Percentiles rank a stretch among this genome's conserved stretches.
phyloP scores from a whole-genome alignment of 2,888 invertebrate species.

The Cataglyphis albicans region DNA sequence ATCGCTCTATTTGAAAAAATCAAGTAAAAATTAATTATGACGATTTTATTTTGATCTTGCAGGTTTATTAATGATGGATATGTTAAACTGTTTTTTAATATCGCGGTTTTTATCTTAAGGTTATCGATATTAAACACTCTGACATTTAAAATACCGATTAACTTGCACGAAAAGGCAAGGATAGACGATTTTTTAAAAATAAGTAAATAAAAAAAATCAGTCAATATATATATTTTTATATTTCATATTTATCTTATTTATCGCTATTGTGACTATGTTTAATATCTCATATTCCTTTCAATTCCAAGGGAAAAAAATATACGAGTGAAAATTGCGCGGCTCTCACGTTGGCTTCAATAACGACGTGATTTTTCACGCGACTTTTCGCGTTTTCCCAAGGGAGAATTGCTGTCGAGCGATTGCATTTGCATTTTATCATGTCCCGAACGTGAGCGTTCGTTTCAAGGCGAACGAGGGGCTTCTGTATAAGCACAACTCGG shows the following conservation, averaged over 20 bases:
- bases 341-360: not conserved
- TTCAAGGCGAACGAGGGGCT: slow-evolving; percentile 68
- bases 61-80: not conserved
- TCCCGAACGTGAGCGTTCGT: slow-evolving; percentile 56
- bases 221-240: not conserved
- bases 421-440: slow-evolving; percentile 71
- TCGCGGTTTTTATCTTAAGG: not conserved
- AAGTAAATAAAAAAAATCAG: not conserved
- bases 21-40: not conserved
- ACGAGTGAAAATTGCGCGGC: not conserved
- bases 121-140: not conserved
- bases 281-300: not conserved
- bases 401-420: slow-evolving; percentile 45
- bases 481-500: slow-evolving; percentile 46
- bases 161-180: not conserved
- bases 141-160: not conserved
- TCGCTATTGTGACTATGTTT: not conserved
- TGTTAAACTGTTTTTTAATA: not conserved
- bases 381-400: slow-evolving; percentile 54
- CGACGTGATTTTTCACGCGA: not conserved
- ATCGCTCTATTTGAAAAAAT: not conserved
- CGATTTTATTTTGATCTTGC: not conserved
- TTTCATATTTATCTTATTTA: not conserved
- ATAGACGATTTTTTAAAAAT: not conserved
- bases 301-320: not conserved